phyloP scores from a whole-genome alignment of 2,888 invertebrate genomes.

The Hydraecia micacea region DNA sequence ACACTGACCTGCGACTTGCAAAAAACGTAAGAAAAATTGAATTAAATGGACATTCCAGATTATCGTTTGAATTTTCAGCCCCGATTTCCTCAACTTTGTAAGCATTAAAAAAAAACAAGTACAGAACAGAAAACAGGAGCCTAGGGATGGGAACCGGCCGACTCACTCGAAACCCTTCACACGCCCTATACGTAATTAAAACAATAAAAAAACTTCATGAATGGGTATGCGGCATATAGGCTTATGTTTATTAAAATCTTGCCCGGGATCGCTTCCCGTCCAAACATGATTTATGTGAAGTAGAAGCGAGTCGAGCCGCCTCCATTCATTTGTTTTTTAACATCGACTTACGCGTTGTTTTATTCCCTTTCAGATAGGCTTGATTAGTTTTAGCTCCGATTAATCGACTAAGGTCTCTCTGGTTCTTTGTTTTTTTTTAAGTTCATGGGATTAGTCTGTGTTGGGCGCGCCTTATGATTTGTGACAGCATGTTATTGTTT shows the following conservation, averaged over 20 bases:
- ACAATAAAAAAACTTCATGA: constrained; percentile 85
- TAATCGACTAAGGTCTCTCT: constrained; percentile 76
- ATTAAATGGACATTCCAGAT: neutral
- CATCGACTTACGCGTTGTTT: constrained; percentile 68
- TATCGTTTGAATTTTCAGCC: neutral
- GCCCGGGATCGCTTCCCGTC: constrained; percentile 80
- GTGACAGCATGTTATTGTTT: constrained; percentile 65
- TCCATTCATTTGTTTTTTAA: constrained; percentile 89
- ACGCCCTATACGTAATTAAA: constrained; percentile 87
- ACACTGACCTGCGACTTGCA: neutral
- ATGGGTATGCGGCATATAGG: constrained; percentile 84
- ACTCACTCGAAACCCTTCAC: constrained; percentile 77
- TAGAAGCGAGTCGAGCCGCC: constrained; percentile 79
- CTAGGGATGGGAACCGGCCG: constrained; percentile 60
- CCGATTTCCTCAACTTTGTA: constrained; percentile 7
- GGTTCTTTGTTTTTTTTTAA: constrained; percentile 68
- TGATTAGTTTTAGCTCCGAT: constrained; percentile 89
- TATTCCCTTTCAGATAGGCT: constrained; percentile 83
- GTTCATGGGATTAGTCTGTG: constrained; percentile 66
- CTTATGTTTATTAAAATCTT: constrained; percentile 89
- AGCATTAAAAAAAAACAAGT: constrained; percentile 31
- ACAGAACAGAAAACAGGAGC: constrained; percentile 62
- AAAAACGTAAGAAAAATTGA: neutral
- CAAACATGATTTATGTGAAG: constrained; percentile 85
- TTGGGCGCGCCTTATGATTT: constrained; percentile 71